Base-by-base conservation (phyloP, 2,797 vertebrate genomes). In the Pangasius djambal region DNA sequence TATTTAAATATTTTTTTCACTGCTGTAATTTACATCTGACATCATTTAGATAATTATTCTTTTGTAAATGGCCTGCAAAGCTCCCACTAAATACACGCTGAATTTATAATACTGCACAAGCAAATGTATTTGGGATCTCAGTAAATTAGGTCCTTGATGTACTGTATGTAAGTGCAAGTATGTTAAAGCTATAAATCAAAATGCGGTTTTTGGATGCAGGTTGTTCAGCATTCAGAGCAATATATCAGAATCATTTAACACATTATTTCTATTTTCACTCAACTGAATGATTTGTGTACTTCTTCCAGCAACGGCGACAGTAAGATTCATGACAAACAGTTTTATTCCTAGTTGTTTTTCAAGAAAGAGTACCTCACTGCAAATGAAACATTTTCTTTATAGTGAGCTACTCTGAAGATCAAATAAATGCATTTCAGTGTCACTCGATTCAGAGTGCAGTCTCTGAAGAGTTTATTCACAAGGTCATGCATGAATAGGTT, bases 311-410 rank as follows among this genome's bases (percentile, higher is more conserved):
- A 31, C 4, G 28, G 28, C 69, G 63, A 70, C 63, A 55, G 28
- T 28, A 72, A 70, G 20, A 70, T 12, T 31, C 12, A 25, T 83
- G 55, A 55, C 28, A 55, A 31, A 57, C 7, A 79, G n/a, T 2
- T 79, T 57, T 31, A 83, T 63, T 81, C n/a, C 50, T 59, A 1
- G 48, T 31, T 22, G 2, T 55, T n/a, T 55, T 50, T 15, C 34
- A 52, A 77, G 44, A 40, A 74, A 74, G 16, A 34, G 31, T 57
- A 28, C 9, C 40, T 55, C 75, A 52, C 48, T 16, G 28, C 28
- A 78, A 52, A 52, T 50, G 52, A 82, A 59, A 82, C 22, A 59
- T 82, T 25, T 82, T 25, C 31, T 82, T 82, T 82, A 61, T 22
- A 59, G n/a, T 25, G 31, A 50, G 6, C 75, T 78, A 6, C 25